A percentile compares a stretch with the other conserved stretches of the same genome.
phyloP scores from a whole-genome alignment of 1,140 invertebrate species.

The Acromyrmex charruanus region DNA sequence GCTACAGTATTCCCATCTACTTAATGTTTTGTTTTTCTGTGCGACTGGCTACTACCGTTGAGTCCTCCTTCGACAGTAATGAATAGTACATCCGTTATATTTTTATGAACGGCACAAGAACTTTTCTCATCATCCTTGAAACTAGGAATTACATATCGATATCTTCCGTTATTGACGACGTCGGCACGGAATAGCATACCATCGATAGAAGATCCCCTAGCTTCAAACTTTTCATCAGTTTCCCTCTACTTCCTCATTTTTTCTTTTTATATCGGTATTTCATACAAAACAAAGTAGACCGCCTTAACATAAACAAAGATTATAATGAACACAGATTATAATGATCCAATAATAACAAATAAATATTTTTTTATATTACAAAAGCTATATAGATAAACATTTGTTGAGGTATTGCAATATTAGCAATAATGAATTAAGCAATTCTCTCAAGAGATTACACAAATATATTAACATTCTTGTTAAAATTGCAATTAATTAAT shows the following conservation, averaged over 20 bases:
- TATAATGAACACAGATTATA: neutral
- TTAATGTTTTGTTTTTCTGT: conserved; percentile 64
- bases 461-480: neutral
- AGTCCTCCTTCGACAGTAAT: conserved; percentile 54
- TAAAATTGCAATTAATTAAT: conserved; percentile 40
- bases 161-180: conserved; percentile 54
- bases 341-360: conserved; percentile 32
- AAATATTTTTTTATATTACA: conserved; percentile 24
- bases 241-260: conserved; percentile 3
- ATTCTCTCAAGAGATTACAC: neutral
- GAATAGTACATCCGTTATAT: conserved; percentile 63
- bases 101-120: conserved; percentile 63
- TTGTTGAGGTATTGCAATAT: conserved; percentile 14
- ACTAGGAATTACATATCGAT: conserved; percentile 67
- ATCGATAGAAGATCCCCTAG: conserved; percentile 45
- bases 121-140: conserved; percentile 68
- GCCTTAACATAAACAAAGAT: conserved; percentile 34
- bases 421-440: neutral
- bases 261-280: conserved; percentile 4
- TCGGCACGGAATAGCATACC: conserved; percentile 47
- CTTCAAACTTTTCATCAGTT: conserved; percentile 57
- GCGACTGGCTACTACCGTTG: conserved; percentile 36
- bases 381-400: neutral
- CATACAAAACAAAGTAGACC: conserved; percentile 6
- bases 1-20: conserved; percentile 55